Evolutionary conservation across 2,113 vertebrate species (phyloP).

Genomic region (Neodon shergylaensis): DNA sequence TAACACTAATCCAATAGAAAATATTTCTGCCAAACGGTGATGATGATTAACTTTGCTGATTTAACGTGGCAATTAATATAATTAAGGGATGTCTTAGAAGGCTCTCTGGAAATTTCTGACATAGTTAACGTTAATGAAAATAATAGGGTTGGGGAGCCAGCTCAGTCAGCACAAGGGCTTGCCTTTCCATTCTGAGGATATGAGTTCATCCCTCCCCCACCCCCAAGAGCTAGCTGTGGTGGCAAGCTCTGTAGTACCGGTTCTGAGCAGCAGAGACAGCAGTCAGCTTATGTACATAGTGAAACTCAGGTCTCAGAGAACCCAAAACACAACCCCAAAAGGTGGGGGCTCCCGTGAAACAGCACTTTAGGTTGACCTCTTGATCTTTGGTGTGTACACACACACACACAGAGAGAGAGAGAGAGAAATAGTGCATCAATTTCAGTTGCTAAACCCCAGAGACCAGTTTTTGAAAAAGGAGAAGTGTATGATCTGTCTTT

Average conservation of each 20-base stretch:
- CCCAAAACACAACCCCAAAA: not conserved
- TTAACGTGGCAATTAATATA: slow-evolving; percentile 31
- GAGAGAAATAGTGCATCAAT: not conserved
- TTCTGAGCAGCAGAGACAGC: not conserved
- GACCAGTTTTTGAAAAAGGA: slow-evolving; percentile 40
- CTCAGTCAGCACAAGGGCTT: not conserved
- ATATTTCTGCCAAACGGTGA: slow-evolving; percentile 35
- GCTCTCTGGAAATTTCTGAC: not conserved
- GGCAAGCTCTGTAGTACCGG: not conserved
- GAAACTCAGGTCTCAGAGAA: not conserved
- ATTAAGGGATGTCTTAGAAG: slow-evolving; percentile 53
- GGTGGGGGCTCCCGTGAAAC: not conserved
- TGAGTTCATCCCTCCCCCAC: too few species aligned
- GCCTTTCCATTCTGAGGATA: not conserved
- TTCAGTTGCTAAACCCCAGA: slow-evolving; percentile 18
- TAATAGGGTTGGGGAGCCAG: not conserved
- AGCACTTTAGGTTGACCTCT: not conserved
- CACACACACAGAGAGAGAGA: not conserved
- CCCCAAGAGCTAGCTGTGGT: not conserved
- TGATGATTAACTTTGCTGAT: not conserved
- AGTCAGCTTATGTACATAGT: not conserved
- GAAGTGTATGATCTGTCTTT: slow-evolving; percentile 43
- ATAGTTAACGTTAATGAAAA: not conserved
- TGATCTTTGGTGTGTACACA: not conserved
- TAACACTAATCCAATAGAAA: not conserved